Base-by-base conservation (phyloP, 2,797 vertebrate species). In the Lutjanus argentimaculatus region DNA sequence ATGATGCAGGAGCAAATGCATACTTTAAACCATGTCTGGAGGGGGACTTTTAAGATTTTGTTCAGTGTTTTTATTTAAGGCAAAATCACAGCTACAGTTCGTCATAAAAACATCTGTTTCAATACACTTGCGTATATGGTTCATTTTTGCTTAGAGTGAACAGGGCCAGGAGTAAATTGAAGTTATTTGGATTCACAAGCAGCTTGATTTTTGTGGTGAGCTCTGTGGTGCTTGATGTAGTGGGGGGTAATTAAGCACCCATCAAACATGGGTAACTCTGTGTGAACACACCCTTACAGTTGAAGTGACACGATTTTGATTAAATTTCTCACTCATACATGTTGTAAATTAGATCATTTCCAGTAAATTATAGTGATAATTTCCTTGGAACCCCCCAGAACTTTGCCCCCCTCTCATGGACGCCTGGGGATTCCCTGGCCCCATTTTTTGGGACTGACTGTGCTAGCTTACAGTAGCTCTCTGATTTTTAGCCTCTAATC, bases 401-500 rank as follows among this genome's bases (percentile, higher is more conserved):
- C n/a, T 16, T 52, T 1, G 0, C 51, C 42, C 30, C 22, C 30
- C 36, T 25, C 25, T 61, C 13, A 65, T 80, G 30, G 56, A 79
- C 0, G 1, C 56, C 57, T 30, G 19, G 73, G 81, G 66, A 73
- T 77, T 88, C 63, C 75, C 71, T 68, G 62, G 66, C 64, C 78
- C 56, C 13, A 42, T 75, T 82, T 80, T 25, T 67, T 49, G 13
- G n/a, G n/a, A 66, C 51, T 51, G 48, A 51, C 70, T 64, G 56
- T 48, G 52, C n/a, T n/a, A 30, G 52, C 48, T 46, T 14, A 16
- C 46, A 14, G 46, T 57, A 61, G 64, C 55, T 49, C 30, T 66
- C 17, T 70, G 21, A 56, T 72, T 71, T 73, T 83, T 53, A 75
- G 40, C 76, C 65, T 84, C 25, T 61, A 79, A 79, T 85, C 66